Conservation (phyloP, 2,888 invertebrate species). For the Neoascia interrupta region DNA sequence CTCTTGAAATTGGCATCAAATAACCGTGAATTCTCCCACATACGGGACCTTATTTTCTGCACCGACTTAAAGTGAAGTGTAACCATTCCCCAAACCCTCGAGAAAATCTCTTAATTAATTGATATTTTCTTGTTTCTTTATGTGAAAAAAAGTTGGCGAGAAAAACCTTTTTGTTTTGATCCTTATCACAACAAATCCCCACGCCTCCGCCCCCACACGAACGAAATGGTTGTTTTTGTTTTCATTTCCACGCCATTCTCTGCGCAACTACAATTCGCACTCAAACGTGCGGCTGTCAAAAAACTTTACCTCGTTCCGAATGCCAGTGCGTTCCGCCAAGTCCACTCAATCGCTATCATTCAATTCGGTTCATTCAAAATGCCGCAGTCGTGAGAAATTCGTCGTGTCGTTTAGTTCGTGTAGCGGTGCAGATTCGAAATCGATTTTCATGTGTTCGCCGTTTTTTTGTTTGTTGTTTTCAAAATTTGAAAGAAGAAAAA, state of each 20-base stretch:
- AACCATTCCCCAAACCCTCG: no score
- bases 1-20: no score
- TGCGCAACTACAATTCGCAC: slow-evolving; percentile 8
- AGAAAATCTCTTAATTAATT: not conserved
- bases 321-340: slow-evolving; percentile 16
- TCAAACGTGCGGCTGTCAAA: slow-evolving; percentile 29
- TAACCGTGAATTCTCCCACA: not conserved
- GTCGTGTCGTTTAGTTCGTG: slow-evolving; percentile 42
- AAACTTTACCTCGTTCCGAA: slow-evolving; percentile 22
- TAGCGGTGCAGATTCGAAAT: slow-evolving; percentile 2
- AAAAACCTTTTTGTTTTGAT: slow-evolving; percentile 64
- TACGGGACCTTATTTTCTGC: no score
- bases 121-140: slow-evolving; percentile 38
- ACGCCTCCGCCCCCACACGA: no score
- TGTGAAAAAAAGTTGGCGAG: slow-evolving; percentile 25
- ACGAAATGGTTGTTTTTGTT: slow-evolving; percentile 63
- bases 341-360: slow-evolving; percentile 61
- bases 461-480: not conserved
- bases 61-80: no score
- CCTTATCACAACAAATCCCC: slow-evolving; percentile 55
- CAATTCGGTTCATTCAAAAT: slow-evolving; percentile 42
- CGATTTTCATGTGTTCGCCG: slow-evolving; percentile 15
- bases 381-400: slow-evolving; percentile 64
- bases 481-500: slow-evolving; percentile 15
- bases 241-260: slow-evolving; percentile 15